A percentile compares a stretch with the other conserved stretches of the same genome.
Conservation (phyloP, 2,888 invertebrate species). For the Drosophila vallismaia region DNA sequence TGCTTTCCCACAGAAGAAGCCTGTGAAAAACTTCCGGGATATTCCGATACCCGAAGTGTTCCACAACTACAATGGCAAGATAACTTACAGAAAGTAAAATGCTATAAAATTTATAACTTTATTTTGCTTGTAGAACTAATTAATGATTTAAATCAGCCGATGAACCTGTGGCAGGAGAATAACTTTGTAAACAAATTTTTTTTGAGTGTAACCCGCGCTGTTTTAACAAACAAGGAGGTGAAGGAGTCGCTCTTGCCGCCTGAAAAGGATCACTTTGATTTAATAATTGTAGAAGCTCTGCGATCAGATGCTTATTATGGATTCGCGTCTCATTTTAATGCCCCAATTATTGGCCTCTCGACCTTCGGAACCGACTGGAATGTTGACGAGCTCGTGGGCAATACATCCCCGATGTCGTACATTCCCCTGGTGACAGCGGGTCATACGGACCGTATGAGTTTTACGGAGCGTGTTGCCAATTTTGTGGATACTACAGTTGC, state of each 20-base stretch:
- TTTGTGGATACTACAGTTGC: conserved; percentile 60
- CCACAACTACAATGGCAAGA: conserved; percentile 55
- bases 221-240: conserved; percentile 55
- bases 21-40: conserved; percentile 76
- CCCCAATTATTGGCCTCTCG: conserved; percentile 76
- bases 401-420: conserved; percentile 79
- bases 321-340: conserved; percentile 75
- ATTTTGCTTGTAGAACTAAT: conserved; percentile 49
- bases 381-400: conserved; percentile 74
- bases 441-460: conserved; percentile 82
- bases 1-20: conserved; percentile 76
- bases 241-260: conserved; percentile 59
- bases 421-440: conserved; percentile 66
- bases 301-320: conserved; percentile 81
- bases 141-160: neutral
- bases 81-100: neutral
- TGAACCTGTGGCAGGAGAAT: conserved; percentile 55
- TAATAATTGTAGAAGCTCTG: conserved; percentile 79
- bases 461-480: conserved; percentile 78
- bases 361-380: conserved; percentile 75
- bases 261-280: conserved; percentile 79
- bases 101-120: too few species aligned
- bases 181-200: conserved; percentile 47
- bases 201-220: conserved; percentile 25
- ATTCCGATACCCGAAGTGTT: conserved; percentile 56